Percentiles rank a stretch among this genome's conserved stretches.
Evolutionary conservation across 2,888 invertebrate species (phyloP).

Genomic region (Girardia tigrina): DNA sequence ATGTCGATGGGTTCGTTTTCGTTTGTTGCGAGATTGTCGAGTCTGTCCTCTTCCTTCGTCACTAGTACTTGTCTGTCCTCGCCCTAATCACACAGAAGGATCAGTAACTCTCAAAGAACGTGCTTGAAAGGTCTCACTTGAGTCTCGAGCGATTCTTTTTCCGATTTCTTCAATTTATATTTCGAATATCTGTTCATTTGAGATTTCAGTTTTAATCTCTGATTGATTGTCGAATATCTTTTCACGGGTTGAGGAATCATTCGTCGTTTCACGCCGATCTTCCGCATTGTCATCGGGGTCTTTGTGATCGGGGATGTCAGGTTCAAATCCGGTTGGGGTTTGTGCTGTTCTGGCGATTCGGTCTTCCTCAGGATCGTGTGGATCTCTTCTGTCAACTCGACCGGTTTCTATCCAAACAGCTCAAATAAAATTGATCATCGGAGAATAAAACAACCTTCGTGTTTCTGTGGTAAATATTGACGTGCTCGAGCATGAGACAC

Average conservation of each 20-base stretch:
- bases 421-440: background rate
- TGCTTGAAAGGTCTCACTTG: too few relatives aligned
- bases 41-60: too few relatives aligned
- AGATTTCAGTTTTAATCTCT: background rate
- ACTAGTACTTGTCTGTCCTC: too few relatives aligned
- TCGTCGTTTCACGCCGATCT: background rate
- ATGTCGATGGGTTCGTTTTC: slow-evolving; percentile 12
- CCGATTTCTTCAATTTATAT: too few relatives aligned
- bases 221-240: background rate
- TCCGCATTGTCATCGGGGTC: background rate
- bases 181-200: background rate
- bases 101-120: too few relatives aligned
- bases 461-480: slow-evolving; percentile 33
- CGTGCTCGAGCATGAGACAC: slow-evolving; percentile 33
- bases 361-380: background rate
- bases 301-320: background rate
- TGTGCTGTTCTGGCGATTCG: background rate
- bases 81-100: too few relatives aligned
- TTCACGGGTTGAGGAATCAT: background rate
- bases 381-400: slow-evolving; percentile 15
- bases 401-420: background rate
- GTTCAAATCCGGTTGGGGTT: background rate
- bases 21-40: background rate
- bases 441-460: slow-evolving; percentile 9
- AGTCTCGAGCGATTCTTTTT: too few relatives aligned